Evolutionary conservation across 2,888 invertebrate species (phyloP).

Genomic region (Thera obeliscata): DNA sequence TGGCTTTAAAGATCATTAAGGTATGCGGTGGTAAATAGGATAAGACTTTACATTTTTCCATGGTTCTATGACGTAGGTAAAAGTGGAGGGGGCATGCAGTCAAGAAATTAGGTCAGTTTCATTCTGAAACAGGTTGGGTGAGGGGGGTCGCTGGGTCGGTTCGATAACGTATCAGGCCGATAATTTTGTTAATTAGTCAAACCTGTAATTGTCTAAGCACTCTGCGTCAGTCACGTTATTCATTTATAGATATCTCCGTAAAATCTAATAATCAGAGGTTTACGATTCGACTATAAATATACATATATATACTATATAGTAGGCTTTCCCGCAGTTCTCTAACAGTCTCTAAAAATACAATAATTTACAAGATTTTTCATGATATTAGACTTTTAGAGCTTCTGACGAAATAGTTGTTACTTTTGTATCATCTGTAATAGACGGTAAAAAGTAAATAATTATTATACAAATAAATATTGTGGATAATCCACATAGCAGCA

Average conservation of each 20-base stretch:
- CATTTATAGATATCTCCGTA: not conserved
- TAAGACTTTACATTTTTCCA: conserved; percentile 52
- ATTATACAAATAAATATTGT: too few relatives aligned
- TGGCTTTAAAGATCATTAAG: conserved; percentile 37
- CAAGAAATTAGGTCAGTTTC: conserved; percentile 86
- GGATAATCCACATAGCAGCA: too few relatives aligned
- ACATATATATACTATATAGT: too few relatives aligned
- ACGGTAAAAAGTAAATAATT: too few relatives aligned
- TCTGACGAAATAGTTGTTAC: too few relatives aligned
- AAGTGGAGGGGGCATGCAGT: conserved; percentile 76
- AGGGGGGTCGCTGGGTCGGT: conserved; percentile 50
- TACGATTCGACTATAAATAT: not conserved
- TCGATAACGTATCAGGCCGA: conserved; percentile 62
- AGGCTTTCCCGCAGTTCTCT: too few relatives aligned
- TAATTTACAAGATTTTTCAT: too few relatives aligned
- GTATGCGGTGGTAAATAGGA: conserved; percentile 50
- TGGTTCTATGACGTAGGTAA: conserved; percentile 84
- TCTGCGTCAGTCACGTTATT: not conserved
- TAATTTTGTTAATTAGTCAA: conserved; percentile 45
- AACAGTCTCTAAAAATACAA: too few relatives aligned
- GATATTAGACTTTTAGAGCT: too few relatives aligned
- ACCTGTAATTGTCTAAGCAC: conserved; percentile 10
- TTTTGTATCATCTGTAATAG: too few relatives aligned
- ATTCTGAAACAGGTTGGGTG: conserved; percentile 85
- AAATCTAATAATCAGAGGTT: not conserved